phyloP scores from a whole-genome alignment of 2,888 invertebrate species.

The Automeris io region DNA sequence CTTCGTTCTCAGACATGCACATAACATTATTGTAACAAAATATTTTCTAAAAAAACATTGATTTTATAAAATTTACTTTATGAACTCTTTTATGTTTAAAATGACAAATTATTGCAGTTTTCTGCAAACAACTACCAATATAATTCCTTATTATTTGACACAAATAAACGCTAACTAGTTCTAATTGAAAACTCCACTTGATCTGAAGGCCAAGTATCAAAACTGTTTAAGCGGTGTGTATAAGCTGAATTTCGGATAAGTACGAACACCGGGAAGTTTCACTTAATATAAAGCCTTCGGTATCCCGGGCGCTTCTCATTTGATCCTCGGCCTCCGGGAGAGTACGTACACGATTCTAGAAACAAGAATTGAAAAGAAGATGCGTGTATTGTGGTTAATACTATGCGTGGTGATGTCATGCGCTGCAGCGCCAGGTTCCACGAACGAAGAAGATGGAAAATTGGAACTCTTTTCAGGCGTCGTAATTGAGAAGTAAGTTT shows the following conservation, averaged over 20 bases:
- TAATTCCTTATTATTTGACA: too few species aligned
- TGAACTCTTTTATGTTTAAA: too few species aligned
- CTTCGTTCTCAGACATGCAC: too few species aligned
- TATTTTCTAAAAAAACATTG: too few species aligned
- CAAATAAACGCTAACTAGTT: too few species aligned
- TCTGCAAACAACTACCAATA: too few species aligned
- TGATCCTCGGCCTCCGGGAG: slow-evolving; percentile 37
- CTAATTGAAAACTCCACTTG: too few species aligned
- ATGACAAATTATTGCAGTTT: too few species aligned
- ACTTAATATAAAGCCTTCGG: slow-evolving; percentile 39
- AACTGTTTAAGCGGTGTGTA: slow-evolving; percentile 15
- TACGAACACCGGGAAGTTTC: slow-evolving; percentile 21
- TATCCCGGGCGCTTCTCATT: slow-evolving; percentile 49
- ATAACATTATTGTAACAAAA: too few species aligned
- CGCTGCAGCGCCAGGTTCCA: slow-evolving; percentile 50
- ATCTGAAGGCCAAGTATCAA: slow-evolving; percentile 43
- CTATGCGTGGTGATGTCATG: slow-evolving; percentile 46
- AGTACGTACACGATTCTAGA: slow-evolving; percentile 3
- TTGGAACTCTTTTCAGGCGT: slow-evolving; percentile 65
- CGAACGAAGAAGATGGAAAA: slow-evolving; percentile 42
- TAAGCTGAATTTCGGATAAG: slow-evolving; percentile 17
- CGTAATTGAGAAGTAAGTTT: slow-evolving; percentile 65
- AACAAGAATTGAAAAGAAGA: slow-evolving; percentile 14
- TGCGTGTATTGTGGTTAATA: slow-evolving; percentile 47
- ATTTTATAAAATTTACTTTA: too few species aligned